Evolutionary conservation across 2,113 vertebrate genomes (phyloP).

Genomic region (Scartelaos histophorus): DNA sequence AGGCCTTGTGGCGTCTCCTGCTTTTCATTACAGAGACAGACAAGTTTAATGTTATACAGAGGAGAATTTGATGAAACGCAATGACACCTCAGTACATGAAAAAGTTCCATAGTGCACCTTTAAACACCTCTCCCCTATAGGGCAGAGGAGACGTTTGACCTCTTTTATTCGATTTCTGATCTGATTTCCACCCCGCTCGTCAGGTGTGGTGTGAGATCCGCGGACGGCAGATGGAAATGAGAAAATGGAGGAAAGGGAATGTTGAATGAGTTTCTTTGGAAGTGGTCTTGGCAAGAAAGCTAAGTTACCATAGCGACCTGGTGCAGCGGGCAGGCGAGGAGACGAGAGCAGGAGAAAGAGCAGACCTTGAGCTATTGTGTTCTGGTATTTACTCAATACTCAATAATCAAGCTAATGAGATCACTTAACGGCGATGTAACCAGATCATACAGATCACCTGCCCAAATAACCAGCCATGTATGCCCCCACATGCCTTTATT

Average conservation of each 20-base stretch:
- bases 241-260: slow-evolving; percentile 51
- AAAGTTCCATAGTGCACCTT: background rate
- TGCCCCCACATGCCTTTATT: too few species aligned
- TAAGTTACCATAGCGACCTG: slow-evolving; percentile 73
- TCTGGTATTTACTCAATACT: background rate
- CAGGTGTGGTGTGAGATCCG: slow-evolving; percentile 10
- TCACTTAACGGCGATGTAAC: background rate
- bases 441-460: background rate
- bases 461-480: too few species aligned
- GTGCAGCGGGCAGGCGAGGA: slow-evolving; percentile 56
- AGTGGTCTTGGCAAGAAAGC: slow-evolving; percentile 65
- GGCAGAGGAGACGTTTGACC: background rate
- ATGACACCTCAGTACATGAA: background rate
- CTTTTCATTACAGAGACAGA: too few species aligned
- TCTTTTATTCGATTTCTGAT: slow-evolving; percentile 19
- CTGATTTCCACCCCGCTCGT: slow-evolving; percentile 11
- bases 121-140: background rate
- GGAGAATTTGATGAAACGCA: background rate
- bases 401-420: background rate
- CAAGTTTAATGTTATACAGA: too few species aligned
- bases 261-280: slow-evolving; percentile 63
- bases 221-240: slow-evolving; percentile 29
- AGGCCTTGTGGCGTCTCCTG: too few species aligned
- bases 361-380: slow-evolving; percentile 58
- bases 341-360: slow-evolving; percentile 25